Percentiles rank a stretch among this genome's conserved stretches.
Conservation (phyloP, 1,140 invertebrate species). For the Steinernema feltiae region DNA sequence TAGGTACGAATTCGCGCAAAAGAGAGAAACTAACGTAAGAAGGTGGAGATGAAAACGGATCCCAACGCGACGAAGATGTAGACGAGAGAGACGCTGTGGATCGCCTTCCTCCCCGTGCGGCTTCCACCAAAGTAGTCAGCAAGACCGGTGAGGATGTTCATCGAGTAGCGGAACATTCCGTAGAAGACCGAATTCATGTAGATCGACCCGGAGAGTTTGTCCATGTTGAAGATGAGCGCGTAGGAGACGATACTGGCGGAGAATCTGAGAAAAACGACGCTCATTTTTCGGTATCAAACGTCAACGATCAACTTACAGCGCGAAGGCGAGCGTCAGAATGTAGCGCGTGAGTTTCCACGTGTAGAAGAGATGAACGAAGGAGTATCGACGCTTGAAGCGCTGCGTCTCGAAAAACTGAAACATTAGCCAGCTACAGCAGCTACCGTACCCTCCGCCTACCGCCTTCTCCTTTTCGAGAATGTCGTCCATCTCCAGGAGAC, state of each 20-base stretch:
- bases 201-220: slow-evolving; percentile 42
- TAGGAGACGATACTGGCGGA: slow-evolving; percentile 37
- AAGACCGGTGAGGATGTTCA: slow-evolving; percentile 40
- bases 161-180: slow-evolving; percentile 42
- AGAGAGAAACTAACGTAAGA: not conserved
- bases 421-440: not conserved
- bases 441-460: slow-evolving; percentile 22
- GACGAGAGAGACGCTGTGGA: not conserved
- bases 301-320: slow-evolving; percentile 22
- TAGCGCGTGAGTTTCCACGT: slow-evolving; percentile 35
- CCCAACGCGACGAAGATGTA: not conserved
- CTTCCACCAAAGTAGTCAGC: slow-evolving; percentile 29
- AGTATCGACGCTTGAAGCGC: slow-evolving; percentile 31
- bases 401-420: slow-evolving; percentile 31
- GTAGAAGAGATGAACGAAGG: slow-evolving; percentile 41
- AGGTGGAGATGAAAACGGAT: not conserved
- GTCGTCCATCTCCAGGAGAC: slow-evolving; percentile 33
- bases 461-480: slow-evolving; percentile 34
- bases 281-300: slow-evolving; percentile 16
- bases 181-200: slow-evolving; percentile 43
- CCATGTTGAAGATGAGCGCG: slow-evolving; percentile 43
- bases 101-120: not conserved
- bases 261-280: slow-evolving; percentile 30
- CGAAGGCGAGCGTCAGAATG: slow-evolving; percentile 27
- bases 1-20: not conserved